Conservation (phyloP, 2,113 vertebrate species). For the Melanostigma gelatinosum region DNA sequence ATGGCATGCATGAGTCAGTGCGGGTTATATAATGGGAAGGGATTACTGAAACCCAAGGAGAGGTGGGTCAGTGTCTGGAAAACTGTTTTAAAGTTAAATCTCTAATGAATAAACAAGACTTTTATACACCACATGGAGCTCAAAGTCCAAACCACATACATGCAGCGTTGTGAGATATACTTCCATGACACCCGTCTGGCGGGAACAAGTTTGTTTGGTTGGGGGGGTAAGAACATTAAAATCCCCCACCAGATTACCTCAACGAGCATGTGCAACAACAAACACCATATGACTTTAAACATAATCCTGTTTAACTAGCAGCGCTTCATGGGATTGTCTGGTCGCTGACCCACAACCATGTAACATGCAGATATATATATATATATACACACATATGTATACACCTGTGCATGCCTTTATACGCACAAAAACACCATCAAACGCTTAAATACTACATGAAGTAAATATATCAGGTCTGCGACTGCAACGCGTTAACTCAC, state of each 20-base stretch:
- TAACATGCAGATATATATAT: too few relatives aligned
- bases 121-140: neutral
- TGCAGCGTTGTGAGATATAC: neutral
- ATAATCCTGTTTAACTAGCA: constrained; percentile 66
- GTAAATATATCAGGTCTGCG: neutral
- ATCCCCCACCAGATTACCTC: neutral
- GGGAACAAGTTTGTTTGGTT: neutral
- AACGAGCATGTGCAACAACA: constrained; percentile 33
- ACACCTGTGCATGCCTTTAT: neutral
- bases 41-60: constrained; percentile 16
- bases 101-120: neutral
- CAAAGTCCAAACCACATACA: constrained; percentile 47
- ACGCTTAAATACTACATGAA: fast-evolving
- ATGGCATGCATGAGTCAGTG: constrained; percentile 32
- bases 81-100: neutral
- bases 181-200: constrained; percentile 27
- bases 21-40: constrained; percentile 3
- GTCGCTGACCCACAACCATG: constrained; percentile 26
- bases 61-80: neutral
- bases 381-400: too few relatives aligned
- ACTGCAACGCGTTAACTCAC: constrained; percentile 40
- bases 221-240: neutral
- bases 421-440: fast-evolving
- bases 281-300: constrained; percentile 62
- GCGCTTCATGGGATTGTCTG: constrained; percentile 70